Evolutionary conservation across 2,888 invertebrate species (phyloP), one percentile per base, ranked within the genome.

Genomic region (Steinernema carpocapsae): DNA sequence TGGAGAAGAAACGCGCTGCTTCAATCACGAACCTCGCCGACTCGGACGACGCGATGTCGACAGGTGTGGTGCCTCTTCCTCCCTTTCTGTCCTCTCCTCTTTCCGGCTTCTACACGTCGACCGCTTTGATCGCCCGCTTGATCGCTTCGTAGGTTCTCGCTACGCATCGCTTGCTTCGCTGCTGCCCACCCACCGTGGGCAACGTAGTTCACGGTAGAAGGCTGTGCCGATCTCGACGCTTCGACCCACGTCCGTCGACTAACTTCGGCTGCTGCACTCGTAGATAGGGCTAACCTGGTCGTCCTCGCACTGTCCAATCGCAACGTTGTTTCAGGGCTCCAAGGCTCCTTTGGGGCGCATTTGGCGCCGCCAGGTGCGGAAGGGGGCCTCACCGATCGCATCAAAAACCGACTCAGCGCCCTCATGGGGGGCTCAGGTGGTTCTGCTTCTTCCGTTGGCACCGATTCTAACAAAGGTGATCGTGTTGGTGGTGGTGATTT

Each of bases 1-100:
- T 87, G 82, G 86, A 87, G 75, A 78, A 83, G 72, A 87, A 86
- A 76, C 75, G 77, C n/a, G 71, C 74, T 43, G 78, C 83, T n/a
- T 76, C 80, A 64, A 22, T 64, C 29, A 64, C 64, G 71, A 51
- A 70, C 37, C 72, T 73, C 51, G 43, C 29, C 43, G 70, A 70
- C 45, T 45, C 70, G 19, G 70, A 70, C 70, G 70, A 70, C 70
- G 70, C 43, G 22, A 70, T 64, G 32, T 64, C 64, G 17, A 64
- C 64, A 64, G 64, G 64, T 64, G 32, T 64, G 64, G 64, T 64
- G 64, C 19, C 64, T 17, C 26, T 32, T 64, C 32, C 26, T 32
- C 37, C 26, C 56, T 56, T 64, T 29, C 29, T 29, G 32, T 3
- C 19, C 64, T 64, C 37, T 37, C 37, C 37, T 37, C 37, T 37